Evolutionary conservation across 2,113 vertebrate genomes (phyloP).

Genomic region (Corythaixoides concolor): DNA sequence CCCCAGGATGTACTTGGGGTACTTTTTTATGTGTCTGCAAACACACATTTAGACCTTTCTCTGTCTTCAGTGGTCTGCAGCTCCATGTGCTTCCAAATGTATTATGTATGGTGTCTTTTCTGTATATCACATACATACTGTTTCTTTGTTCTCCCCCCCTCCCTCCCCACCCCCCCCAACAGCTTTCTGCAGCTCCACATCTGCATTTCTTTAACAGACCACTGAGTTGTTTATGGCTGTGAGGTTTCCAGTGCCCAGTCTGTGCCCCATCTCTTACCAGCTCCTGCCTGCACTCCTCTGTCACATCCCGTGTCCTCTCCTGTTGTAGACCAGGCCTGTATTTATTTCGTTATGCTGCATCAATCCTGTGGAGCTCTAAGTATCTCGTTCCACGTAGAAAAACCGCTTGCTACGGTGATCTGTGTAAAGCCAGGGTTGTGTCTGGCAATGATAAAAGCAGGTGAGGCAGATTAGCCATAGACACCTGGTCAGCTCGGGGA

Average conservation of each 20-base stretch:
- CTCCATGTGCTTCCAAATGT: background rate
- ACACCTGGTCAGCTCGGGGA: background rate
- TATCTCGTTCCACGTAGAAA: background rate
- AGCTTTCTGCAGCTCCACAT: background rate
- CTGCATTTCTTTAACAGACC: background rate
- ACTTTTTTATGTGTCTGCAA: background rate
- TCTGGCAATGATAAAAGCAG: no score
- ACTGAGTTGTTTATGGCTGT: no score
- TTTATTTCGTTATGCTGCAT: rapidly evolving
- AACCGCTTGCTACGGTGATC: background rate
- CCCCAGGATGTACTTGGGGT: background rate
- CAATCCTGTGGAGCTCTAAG: background rate
- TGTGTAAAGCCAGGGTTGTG: background rate
- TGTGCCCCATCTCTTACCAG: background rate
- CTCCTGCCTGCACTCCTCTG: background rate
- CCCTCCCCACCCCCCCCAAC: no score
- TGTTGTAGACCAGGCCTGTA: no score
- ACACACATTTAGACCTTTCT: background rate
- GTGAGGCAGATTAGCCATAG: background rate
- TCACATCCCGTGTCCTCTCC: rapidly evolving
- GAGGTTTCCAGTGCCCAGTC: background rate
- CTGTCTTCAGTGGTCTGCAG: background rate
- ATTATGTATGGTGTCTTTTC: background rate
- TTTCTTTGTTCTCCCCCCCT: background rate
- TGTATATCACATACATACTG: background rate